These are phyloP conservation scores for Tetragonula clypearis DNA, from an alignment of 1,140 invertebrate species.

Conservation along the genomic window DNA sequence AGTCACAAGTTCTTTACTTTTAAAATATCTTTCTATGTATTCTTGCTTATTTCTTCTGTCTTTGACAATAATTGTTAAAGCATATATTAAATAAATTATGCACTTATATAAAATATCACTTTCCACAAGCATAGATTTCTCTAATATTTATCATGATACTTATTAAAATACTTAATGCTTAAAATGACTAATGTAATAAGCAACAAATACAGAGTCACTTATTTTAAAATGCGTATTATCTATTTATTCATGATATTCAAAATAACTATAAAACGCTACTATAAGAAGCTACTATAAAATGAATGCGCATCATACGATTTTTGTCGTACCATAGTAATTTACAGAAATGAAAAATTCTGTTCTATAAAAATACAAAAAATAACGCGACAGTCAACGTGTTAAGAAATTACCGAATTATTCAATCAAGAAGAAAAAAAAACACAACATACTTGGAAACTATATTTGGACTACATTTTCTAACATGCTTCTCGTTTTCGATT, in stretches of 20 bases:
- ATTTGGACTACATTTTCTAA: neutral
- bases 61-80: neutral
- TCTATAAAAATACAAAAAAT: neutral
- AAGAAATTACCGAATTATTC: neutral
- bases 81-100: neutral
- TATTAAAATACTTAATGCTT: neutral
- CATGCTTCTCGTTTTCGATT: neutral
- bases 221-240: neutral
- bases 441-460: too few species aligned
- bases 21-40: neutral
- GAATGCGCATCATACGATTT: too few species aligned
- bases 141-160: neutral
- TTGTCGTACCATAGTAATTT: too few species aligned
- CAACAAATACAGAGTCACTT: neutral
- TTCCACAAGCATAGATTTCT: neutral
- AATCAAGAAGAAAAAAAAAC: neutral
- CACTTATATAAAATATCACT: neutral
- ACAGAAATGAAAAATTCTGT: too few species aligned
- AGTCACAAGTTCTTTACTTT: accelerated
- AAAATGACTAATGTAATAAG: neutral
- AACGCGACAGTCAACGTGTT: neutral
- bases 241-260: too few species aligned
- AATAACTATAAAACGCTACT: too few species aligned
- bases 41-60: neutral
- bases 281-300: too few species aligned